These are phyloP conservation scores for Probosciger aterrimus DNA, from an alignment of 2,113 vertebrate species.

Conservation along the genomic window DNA sequence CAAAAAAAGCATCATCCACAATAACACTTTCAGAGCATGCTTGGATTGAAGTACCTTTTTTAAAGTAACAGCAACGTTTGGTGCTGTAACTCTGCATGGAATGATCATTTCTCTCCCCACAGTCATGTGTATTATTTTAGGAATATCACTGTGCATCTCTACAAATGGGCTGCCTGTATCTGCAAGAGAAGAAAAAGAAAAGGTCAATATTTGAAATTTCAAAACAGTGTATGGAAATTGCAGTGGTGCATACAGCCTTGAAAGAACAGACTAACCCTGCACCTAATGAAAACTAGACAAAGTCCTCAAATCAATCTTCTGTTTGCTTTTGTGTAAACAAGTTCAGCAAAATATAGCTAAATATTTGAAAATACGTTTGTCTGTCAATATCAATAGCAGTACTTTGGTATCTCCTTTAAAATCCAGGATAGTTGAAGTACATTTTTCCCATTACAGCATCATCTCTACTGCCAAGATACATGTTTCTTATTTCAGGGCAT, in stretches of 20 bases:
- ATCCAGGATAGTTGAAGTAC: neutral
- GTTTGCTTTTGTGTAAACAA: neutral
- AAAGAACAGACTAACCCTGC: neutral
- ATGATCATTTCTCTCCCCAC: conserved; percentile 82
- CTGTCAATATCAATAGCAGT: neutral
- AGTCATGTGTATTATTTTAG: conserved; percentile 81
- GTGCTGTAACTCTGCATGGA: conserved; percentile 91
- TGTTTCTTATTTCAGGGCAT: neutral
- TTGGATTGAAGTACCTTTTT: conserved; percentile 67
- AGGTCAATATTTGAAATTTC: neutral
- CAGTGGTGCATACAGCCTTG: neutral
- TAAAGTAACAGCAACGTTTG: conserved; percentile 81
- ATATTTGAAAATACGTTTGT: neutral
- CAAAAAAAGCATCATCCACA: neutral
- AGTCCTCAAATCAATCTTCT: neutral
- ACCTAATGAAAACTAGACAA: neutral
- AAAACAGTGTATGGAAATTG: neutral
- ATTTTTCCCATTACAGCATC: neutral
- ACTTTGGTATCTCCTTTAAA: neutral
- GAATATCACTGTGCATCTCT: conserved; percentile 76
- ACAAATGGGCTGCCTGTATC: conserved; percentile 87
- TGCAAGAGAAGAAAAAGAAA: conserved; percentile 67
- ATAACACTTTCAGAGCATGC: neutral
- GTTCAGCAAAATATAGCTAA: neutral
- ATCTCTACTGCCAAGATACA: neutral